Evolutionary conservation across 2,888 invertebrate genomes (phyloP).

Genomic region (Tethea ocularis): DNA sequence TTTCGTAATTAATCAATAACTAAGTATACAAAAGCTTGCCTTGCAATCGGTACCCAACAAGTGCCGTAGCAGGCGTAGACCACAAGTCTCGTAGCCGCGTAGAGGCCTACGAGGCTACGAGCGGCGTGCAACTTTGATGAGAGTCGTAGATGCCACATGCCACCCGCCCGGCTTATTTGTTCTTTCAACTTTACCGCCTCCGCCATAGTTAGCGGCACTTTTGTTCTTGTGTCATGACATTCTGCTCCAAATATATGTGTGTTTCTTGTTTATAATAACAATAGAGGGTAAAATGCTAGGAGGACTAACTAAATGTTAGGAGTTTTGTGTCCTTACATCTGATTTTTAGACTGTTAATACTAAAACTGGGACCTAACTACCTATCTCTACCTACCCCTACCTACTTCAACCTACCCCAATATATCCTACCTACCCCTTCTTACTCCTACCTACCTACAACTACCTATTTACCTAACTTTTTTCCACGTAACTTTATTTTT

Average conservation of each 20-base stretch:
- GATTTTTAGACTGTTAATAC: too few species aligned
- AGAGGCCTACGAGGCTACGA: slow-evolving; percentile 39
- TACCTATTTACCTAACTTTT: too few species aligned
- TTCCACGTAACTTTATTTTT: too few species aligned
- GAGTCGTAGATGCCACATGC: slow-evolving; percentile 66
- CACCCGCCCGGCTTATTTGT: slow-evolving; percentile 62
- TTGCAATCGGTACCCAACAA: slow-evolving; percentile 46
- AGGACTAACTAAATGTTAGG: too few species aligned
- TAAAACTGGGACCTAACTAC: too few species aligned
- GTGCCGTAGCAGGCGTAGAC: slow-evolving; percentile 35
- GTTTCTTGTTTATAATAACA: slow-evolving; percentile 21
- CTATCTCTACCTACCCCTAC: too few species aligned
- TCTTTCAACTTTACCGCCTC: slow-evolving; percentile 49
- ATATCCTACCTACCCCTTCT: too few species aligned
- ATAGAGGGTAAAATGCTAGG: neutral
- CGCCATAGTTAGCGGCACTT: slow-evolving; percentile 35
- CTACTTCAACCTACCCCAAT: too few species aligned
- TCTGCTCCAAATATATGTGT: slow-evolving; percentile 30
- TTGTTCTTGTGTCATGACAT: slow-evolving; percentile 38
- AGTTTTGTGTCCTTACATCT: too few species aligned
- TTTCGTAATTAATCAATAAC: too few species aligned
- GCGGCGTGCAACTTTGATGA: slow-evolving; percentile 76
- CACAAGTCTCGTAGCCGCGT: slow-evolving; percentile 49
- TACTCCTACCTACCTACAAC: too few species aligned
- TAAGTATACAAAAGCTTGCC: slow-evolving; percentile 14